Base-by-base conservation (phyloP, 92 coral and sea anemone species). In the Desmophyllum pertusum region DNA sequence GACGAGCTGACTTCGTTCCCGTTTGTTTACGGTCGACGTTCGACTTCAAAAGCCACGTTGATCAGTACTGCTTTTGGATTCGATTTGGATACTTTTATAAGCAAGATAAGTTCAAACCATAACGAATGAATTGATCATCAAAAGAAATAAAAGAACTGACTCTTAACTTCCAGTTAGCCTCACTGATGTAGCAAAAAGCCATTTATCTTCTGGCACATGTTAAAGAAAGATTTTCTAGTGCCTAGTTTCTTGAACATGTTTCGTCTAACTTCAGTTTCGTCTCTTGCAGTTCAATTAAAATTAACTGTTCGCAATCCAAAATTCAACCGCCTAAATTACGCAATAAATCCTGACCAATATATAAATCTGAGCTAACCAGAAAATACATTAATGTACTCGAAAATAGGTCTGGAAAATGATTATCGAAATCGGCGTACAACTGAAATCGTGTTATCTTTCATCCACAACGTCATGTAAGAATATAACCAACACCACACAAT, bases 1-100 rank as follows among this genome's bases (percentile, higher is more conserved):
- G 23, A 57, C 64, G 10, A 13, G 3, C 64, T 57, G 11, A n/a
- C 9, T 4, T 23, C 8, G 25, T 23, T 57, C 64, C 25, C 11
- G 25, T 57, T 57, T 55, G 62, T 55, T 55, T 57, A n/a, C n/a
- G n/a, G 64, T 57, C 64, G 64, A 57, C 27, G 29, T 53, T 53
- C 29, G 48, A 43, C 10, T 43, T 43, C 0, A 4, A 53, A n/a
- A n/a, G n/a, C n/a, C n/a, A n/a, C n/a, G n/a, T 25, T 57, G 29
- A 1, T n/a, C 64, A 14, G 31, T 57, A 31, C 64, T 6, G 29
- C 15, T n/a, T 13, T 55, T 23, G n/a, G 64, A 57, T 27, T 10
- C 64, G n/a, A n/a, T n/a, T n/a, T n/a, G n/a, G n/a, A n/a, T n/a
- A n/a, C n/a, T n/a, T 57, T 57, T 25, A 7, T 25, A 15, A 25